Base-by-base conservation (phyloP, 2,113 vertebrate genomes). In the Oceanodroma tethys region DNA sequence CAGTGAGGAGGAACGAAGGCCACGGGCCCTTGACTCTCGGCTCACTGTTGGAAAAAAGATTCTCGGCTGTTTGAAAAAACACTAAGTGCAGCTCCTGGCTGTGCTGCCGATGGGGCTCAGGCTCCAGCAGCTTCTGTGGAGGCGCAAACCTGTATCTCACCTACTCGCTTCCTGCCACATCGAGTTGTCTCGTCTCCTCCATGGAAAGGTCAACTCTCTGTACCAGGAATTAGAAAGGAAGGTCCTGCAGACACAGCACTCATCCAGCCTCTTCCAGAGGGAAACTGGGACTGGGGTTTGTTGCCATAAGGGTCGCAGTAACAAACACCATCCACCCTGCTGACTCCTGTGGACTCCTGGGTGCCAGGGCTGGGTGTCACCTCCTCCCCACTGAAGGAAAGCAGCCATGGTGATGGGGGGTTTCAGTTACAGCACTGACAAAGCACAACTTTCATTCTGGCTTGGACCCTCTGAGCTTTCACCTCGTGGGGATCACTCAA, bases 81-180 rank as follows among this genome's bases (percentile, higher is more conserved):
- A 14, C 23, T 1, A 13, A 52, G 27, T 13, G 47, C 72, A 78
- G 76, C 55, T 58, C 80, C 45, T 32, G 42, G 32, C 29, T 55
- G 62, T 18, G 58, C 71, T 80, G 75, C 68, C 0, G 1, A 58
- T 5, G 25, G 36, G 45, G 7, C 0, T 0, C 59, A 34, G 56
- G n/a, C 34, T 68, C 88, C 68, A 85, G 55, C 34, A 96, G 36
- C 43, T 56, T 29, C 59, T 27, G 10, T 9, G 13, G n/a, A 87
- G 42, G 38, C 38, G 89, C 52, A 79, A 50, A 81, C 29, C 42
- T 21, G 12, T 21, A 30, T 34, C 27, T n/a, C 42, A 43, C 13
- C 50, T 8, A 47, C 42, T 66, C 0, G 2, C 27, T 25, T 56
- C 38, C 63, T 81, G 53, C 25, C 29, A 80, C 47, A 50, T 10